phyloP scores from a whole-genome alignment of 2,113 vertebrate species.

The Cinclus mexicanus region DNA sequence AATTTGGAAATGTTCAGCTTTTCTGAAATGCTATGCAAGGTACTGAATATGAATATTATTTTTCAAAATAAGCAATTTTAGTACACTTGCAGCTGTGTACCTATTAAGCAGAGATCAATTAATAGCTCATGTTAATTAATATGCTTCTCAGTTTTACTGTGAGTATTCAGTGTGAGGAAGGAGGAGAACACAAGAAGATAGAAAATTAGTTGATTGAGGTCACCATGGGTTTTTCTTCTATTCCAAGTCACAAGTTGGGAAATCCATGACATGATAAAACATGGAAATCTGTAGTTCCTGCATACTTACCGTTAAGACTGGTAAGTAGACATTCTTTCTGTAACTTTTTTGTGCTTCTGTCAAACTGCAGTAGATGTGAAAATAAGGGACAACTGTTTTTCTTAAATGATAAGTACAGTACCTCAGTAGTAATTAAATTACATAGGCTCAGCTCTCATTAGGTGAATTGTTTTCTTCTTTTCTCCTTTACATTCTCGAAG shows the following conservation, averaged over 20 bases:
- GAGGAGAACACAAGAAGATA: background rate
- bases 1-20: background rate
- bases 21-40: background rate
- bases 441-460: constrained; percentile 69
- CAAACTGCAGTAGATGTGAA: constrained; percentile 32
- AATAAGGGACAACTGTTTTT: constrained; percentile 6
- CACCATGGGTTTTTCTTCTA: background rate
- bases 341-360: background rate
- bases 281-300: background rate
- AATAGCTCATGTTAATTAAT: background rate
- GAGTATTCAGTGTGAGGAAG: background rate
- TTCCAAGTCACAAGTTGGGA: background rate
- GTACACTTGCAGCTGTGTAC: background rate
- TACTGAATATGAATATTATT: background rate
- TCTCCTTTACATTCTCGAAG: constrained; percentile 52
- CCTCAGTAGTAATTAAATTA: constrained; percentile 66
- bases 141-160: background rate
- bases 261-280: background rate
- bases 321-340: background rate
- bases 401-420: constrained; percentile 21
- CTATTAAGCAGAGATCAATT: background rate
- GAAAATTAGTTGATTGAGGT: background rate
- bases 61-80: background rate
- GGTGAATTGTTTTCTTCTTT: constrained; percentile 51
- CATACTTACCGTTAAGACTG: background rate